phyloP scores from a whole-genome alignment of 1,140 invertebrate species.

The Cyclina sinensis region DNA sequence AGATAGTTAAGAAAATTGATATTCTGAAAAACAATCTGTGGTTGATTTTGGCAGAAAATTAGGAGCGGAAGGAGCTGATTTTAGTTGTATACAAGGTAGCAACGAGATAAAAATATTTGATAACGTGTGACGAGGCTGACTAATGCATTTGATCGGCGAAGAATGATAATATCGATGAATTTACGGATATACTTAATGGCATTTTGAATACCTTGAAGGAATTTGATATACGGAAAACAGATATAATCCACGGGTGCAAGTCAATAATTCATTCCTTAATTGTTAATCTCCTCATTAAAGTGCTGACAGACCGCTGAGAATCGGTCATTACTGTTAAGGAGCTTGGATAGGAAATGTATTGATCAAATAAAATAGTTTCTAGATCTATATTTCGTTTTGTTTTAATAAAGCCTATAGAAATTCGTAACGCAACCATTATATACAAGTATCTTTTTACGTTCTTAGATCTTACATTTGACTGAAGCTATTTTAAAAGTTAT shows the following conservation, averaged over 20 bases:
- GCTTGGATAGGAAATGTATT: too few species aligned
- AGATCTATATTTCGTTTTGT: too few species aligned
- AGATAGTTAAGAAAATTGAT: not conserved
- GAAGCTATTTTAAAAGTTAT: too few species aligned
- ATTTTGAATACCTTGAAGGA: not conserved
- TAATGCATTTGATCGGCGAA: not conserved
- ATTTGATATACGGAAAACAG: not conserved
- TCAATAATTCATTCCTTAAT: not conserved
- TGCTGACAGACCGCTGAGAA: too few species aligned
- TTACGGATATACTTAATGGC: slow-evolving; percentile 20
- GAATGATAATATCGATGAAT: not conserved
- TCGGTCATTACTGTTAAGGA: too few species aligned
- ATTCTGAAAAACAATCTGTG: not conserved
- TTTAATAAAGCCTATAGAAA: too few species aligned
- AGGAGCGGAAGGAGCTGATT: not conserved
- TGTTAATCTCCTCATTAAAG: too few species aligned
- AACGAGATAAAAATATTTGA: not conserved
- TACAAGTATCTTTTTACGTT: too few species aligned
- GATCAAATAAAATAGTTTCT: too few species aligned
- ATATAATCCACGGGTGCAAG: not conserved
- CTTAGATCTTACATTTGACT: too few species aligned
- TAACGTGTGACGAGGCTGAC: not conserved
- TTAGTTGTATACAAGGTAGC: not conserved
- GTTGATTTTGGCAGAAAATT: not conserved
- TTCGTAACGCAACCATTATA: too few species aligned